Evolutionary conservation across 2,113 vertebrate genomes (phyloP).

Genomic region (Pterocles orientalis): DNA sequence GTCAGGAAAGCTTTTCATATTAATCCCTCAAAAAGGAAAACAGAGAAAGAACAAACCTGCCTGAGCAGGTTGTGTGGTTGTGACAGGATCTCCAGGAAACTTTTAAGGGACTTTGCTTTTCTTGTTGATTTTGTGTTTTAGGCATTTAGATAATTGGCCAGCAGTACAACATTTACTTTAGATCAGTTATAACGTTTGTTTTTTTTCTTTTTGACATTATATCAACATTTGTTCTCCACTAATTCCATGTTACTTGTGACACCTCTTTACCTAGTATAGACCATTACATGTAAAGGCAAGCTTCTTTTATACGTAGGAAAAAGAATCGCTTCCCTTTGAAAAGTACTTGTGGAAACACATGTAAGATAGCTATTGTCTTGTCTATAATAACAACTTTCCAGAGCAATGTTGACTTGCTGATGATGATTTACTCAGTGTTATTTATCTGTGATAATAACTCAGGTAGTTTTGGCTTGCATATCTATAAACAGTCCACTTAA

Average conservation of each 20-base stretch:
- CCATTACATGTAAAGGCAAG: background rate
- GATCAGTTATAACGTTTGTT: background rate
- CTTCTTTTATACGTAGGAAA: background rate
- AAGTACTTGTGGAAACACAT: background rate
- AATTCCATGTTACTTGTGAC: background rate
- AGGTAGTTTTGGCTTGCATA: background rate
- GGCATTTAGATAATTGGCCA: background rate
- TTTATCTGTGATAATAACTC: background rate
- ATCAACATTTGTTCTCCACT: background rate
- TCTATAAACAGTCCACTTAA: background rate
- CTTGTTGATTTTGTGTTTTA: background rate
- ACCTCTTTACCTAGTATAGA: background rate
- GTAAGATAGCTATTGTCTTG: background rate
- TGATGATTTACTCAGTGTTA: background rate
- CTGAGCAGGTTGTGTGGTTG: accelerated
- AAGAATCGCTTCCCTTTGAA: background rate
- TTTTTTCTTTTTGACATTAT: background rate
- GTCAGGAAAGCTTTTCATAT: background rate
- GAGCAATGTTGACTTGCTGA: background rate
- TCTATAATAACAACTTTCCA: background rate
- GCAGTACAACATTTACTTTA: background rate
- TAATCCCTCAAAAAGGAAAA: background rate
- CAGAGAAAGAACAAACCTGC: background rate
- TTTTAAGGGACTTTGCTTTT: background rate
- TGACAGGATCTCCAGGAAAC: background rate